Percentiles rank a stretch among this genome's conserved stretches.
phyloP scores from a whole-genome alignment of 2,797 vertebrate genomes.

The Chelon labrosus region DNA sequence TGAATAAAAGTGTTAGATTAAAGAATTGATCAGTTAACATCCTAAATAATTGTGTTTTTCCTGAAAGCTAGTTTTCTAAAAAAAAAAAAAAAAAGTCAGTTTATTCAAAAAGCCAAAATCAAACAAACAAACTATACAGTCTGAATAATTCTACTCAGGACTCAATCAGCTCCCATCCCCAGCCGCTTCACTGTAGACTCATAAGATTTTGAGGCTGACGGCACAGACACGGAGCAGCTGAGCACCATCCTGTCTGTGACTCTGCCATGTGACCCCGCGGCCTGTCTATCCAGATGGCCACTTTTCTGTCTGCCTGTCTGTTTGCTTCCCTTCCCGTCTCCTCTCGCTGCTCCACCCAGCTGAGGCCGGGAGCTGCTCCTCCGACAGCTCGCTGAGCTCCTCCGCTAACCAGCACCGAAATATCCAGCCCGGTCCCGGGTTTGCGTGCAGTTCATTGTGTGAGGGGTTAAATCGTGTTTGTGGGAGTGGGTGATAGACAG shows the following conservation, averaged over 20 bases:
- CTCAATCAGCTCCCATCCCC: slow-evolving; percentile 38
- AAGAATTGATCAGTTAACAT: slow-evolving; percentile 10
- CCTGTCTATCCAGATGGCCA: slow-evolving; percentile 79
- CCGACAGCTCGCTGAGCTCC: slow-evolving; percentile 22
- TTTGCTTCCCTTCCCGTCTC: slow-evolving; percentile 39
- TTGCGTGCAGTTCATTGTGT: slow-evolving; percentile 23
- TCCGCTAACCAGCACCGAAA: slow-evolving; percentile 47
- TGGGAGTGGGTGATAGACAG: slow-evolving; percentile 12
- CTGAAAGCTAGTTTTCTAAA: not conserved
- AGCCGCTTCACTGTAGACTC: slow-evolving; percentile 49
- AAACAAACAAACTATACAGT: slow-evolving; percentile 36
- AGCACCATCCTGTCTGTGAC: slow-evolving; percentile 72
- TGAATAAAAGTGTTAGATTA: not conserved
- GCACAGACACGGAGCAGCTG: slow-evolving; percentile 71
- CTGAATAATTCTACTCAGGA: slow-evolving; percentile 40
- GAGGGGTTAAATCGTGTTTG: slow-evolving; percentile 38
- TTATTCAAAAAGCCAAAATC: slow-evolving; percentile 22
- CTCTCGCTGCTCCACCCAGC: slow-evolving; percentile 45
- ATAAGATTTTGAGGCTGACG: slow-evolving; percentile 61
- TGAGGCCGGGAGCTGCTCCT: slow-evolving; percentile 38
- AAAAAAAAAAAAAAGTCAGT: not conserved
- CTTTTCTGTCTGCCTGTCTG: slow-evolving; percentile 46
- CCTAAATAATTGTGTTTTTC: slow-evolving; percentile 4
- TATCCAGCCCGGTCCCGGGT: slow-evolving; percentile 3
- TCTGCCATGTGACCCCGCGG: slow-evolving; percentile 71